Base-by-base conservation (phyloP, 2,888 invertebrate genomes). In the Monopis laevigella region DNA sequence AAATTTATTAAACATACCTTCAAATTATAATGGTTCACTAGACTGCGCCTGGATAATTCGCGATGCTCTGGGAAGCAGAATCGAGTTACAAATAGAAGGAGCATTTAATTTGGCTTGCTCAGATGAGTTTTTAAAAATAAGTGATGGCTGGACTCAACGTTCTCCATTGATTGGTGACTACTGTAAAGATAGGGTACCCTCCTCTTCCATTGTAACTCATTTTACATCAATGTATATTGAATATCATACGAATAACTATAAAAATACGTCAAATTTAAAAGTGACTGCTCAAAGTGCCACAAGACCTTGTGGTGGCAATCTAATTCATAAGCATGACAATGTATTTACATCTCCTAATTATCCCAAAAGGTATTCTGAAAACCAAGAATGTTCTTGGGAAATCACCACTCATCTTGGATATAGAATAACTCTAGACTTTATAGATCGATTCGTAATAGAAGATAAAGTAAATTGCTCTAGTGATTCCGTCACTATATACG, bases 381-480 rank as follows among this genome's bases (percentile, higher is more conserved):
- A 92, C 60, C 75, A 84, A 35, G 93, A 94, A 66, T 93, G 94
- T 54, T 67, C 82, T 4, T 95, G 94, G 94, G 87, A 87, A 51
- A 84, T 95, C 41, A 63, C 69, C 24, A 80, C 86, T 1, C 70
- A 82, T 1, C 50, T 73, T 21, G 93, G 93, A 0, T 88, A 86
- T 51, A 85, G 86, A 54, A 70, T 94, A 28, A 85, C 85, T 2
- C 65, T 93, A 3, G 50, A 67, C 2, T 94, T 95, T 59, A 53
- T 82, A 0, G 85, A 84, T 1, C 75, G 92, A 44, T 94, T 94
- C 62, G 88, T 86, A 50, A 65, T 96, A 26, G 93, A 95, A 68
- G 78, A 82, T 14, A 84, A 84, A 43, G 49, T 59, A 1, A 84
- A 88, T 54, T 95, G 95, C 53, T 69, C 74, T 1, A 90, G 91